These are phyloP conservation scores for Pungitius pungitius DNA, from an alignment of 2,113 vertebrate species.

Conservation along the genomic window DNA sequence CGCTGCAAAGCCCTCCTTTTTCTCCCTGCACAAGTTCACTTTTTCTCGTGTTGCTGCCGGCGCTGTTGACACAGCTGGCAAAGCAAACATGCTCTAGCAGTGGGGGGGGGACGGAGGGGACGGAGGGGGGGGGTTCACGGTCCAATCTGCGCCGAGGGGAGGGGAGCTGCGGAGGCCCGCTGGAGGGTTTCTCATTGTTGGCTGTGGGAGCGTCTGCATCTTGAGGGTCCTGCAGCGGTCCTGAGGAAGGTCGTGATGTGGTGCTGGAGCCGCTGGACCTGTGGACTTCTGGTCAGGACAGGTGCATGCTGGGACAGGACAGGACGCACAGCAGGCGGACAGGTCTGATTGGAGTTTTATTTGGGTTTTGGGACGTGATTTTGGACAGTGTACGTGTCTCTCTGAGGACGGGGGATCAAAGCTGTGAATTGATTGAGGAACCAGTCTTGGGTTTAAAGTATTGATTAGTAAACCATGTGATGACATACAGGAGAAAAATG, in stretches of 20 bases:
- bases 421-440: too few relatives aligned
- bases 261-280: conserved; percentile 59
- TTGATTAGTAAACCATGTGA: neutral
- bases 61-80: conserved; percentile 78
- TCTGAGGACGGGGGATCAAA: neutral
- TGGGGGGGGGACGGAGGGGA: neutral
- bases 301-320: conserved; percentile 31
- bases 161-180: conserved; percentile 14
- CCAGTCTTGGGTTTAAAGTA: neutral
- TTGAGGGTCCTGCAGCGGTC: neutral
- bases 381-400: neutral
- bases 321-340: conserved; percentile 15
- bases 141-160: conserved; percentile 59
- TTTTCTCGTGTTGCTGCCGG: conserved; percentile 61
- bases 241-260: conserved; percentile 46
- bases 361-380: neutral
- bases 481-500: neutral
- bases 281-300: conserved; percentile 45
- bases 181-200: neutral
- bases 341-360: conserved; percentile 51
- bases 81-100: conserved; percentile 56
- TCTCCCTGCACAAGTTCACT: conserved; percentile 55
- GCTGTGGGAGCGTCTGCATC: neutral
- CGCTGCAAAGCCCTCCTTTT: conserved; percentile 8
- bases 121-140: neutral